A percentile compares a stretch with the other conserved stretches of the same genome.
Evolutionary conservation across 2,113 vertebrate species (phyloP).

Genomic region (Ceyx cyanopectus): DNA sequence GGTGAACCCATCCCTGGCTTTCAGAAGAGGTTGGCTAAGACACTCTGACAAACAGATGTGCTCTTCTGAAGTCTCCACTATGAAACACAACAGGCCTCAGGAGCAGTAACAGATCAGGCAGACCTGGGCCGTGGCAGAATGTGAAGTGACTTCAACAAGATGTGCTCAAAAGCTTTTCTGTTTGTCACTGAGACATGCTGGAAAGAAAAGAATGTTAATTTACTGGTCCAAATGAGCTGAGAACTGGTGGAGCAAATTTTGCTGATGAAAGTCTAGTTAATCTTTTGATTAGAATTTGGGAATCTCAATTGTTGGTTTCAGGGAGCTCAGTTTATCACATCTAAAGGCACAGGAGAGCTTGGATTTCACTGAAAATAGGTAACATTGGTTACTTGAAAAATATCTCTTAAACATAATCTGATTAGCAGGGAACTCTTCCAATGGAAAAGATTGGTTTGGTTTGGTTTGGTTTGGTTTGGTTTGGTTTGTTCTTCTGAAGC

Average conservation of each 20-base stretch:
- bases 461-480: too few relatives aligned
- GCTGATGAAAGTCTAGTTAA: neutral
- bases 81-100: neutral
- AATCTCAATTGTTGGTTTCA: neutral
- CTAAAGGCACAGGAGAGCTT: neutral
- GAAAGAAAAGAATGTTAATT: neutral
- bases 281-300: neutral
- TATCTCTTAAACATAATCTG: neutral
- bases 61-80: neutral
- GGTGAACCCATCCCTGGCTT: neutral
- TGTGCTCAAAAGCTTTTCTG: neutral
- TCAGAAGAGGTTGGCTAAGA: neutral
- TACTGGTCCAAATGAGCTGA: neutral
- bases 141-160: neutral
- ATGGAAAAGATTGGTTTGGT: neutral
- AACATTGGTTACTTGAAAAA: neutral
- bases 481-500: neutral
- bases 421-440: neutral
- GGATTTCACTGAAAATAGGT: neutral
- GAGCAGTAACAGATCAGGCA: neutral
- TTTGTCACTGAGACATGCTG: neutral
- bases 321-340: neutral
- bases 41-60: neutral
- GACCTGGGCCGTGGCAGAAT: neutral
- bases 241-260: neutral